phyloP scores from a whole-genome alignment of 2,113 vertebrate species.

The Anolis carolinensis region DNA sequence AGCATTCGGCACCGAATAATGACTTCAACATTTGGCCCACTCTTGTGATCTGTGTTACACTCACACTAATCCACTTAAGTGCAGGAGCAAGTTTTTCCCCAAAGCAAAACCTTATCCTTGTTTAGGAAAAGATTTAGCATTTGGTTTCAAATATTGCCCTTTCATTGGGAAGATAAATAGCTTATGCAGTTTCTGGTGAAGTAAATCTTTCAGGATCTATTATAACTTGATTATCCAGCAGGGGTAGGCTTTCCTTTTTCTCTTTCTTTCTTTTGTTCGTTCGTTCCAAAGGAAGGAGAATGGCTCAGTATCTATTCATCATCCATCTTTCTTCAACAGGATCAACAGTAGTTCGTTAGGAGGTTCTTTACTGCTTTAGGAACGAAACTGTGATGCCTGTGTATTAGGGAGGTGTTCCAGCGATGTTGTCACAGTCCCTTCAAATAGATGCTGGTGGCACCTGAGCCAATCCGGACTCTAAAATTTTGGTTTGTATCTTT shows the following conservation, averaged over 20 bases:
- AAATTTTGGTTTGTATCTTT: slow-evolving; percentile 38
- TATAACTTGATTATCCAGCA: slow-evolving; percentile 75
- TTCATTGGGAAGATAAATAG: slow-evolving; percentile 58
- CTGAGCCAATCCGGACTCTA: slow-evolving; percentile 63
- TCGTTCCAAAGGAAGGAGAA: slow-evolving; percentile 61
- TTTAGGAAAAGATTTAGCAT: slow-evolving; percentile 56
- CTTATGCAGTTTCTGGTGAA: slow-evolving; percentile 56
- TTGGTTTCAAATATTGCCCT: slow-evolving; percentile 67
- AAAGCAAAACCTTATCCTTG: slow-evolving; percentile 55
- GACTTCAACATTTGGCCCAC: slow-evolving; percentile 50
- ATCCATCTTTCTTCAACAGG: slow-evolving; percentile 68
- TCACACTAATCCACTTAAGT: slow-evolving; percentile 74
- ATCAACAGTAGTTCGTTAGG: slow-evolving; percentile 62
- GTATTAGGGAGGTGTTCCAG: slow-evolving; percentile 70
- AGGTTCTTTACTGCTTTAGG: slow-evolving; percentile 71
- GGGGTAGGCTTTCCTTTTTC: slow-evolving; percentile 54
- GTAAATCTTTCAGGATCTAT: slow-evolving; percentile 67
- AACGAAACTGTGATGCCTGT: slow-evolving; percentile 67
- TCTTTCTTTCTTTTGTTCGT: slow-evolving; percentile 24
- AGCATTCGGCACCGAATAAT: slow-evolving; percentile 52
- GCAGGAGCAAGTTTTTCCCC: slow-evolving; percentile 69
- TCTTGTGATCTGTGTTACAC: slow-evolving; percentile 75
- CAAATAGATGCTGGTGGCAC: slow-evolving; percentile 59
- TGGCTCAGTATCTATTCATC: slow-evolving; percentile 68
- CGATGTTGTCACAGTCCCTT: slow-evolving; percentile 61